These are phyloP conservation scores for Parazoanthus swiftii DNA, from an alignment of 92 coral and sea anemone genomes.

Conservation along the genomic window DNA sequence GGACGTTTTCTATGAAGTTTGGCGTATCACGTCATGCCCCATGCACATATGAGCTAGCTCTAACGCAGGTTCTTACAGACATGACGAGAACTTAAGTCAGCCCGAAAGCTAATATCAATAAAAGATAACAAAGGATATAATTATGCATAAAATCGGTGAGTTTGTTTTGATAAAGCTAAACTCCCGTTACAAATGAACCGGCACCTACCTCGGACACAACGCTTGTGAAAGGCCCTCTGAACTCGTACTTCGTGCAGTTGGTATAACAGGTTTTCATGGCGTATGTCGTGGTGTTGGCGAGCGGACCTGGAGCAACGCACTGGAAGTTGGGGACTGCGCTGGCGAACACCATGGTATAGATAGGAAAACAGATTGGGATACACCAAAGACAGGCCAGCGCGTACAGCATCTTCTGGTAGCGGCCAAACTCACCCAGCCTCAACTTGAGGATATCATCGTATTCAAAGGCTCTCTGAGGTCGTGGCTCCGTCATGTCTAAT, in stretches of 20 bases:
- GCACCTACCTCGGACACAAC: conserved; percentile 77
- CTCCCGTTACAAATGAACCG: not conserved
- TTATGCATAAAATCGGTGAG: not conserved
- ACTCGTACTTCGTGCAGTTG: conserved; percentile 66
- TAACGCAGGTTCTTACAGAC: not conserved
- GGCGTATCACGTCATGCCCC: not conserved
- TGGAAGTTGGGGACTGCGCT: conserved; percentile 30
- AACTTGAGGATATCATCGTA: conserved; percentile 24
- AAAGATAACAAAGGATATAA: not conserved
- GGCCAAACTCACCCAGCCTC: conserved; percentile 40
- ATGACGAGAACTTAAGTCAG: not conserved
- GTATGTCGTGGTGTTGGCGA: not conserved
- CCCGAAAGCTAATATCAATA: not conserved
- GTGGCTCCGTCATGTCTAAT: conserved; percentile 9
- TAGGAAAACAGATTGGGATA: conserved; percentile 33
- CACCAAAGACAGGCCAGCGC: conserved; percentile 36
- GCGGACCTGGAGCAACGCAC: conserved; percentile 21
- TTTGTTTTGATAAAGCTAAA: not conserved
- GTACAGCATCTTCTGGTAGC: conserved; percentile 35
- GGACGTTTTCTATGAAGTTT: not conserved
- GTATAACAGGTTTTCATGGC: conserved; percentile 52
- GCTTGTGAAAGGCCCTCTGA: conserved; percentile 60
- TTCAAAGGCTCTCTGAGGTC: conserved; percentile 8
- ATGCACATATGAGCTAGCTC: too few relatives aligned
- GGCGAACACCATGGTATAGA: conserved; percentile 40